phyloP scores from a whole-genome alignment of 2,797 vertebrate genomes.

The Sebastes variabilis region DNA sequence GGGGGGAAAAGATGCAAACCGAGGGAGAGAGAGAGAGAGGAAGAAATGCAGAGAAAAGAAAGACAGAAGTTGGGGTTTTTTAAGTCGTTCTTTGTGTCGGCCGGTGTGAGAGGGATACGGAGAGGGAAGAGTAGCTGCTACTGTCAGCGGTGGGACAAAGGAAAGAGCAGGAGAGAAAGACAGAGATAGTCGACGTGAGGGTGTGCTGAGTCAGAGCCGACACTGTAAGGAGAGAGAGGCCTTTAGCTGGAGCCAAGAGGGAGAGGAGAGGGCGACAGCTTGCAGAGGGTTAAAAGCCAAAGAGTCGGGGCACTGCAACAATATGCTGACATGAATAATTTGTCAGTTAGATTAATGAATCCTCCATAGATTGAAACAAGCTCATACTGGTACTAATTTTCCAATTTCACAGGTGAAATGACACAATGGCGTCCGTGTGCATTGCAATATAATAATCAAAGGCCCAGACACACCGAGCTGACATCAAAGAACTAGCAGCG shows the following conservation, averaged over 20 bases:
- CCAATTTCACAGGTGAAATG: neutral
- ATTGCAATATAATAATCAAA: neutral
- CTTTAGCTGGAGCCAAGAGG: neutral
- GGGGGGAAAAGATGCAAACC: slow-evolving; percentile 49
- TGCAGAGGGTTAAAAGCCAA: slow-evolving; percentile 35
- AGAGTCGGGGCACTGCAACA: slow-evolving; percentile 25
- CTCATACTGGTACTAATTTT: neutral
- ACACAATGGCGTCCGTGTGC: neutral
- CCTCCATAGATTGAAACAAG: neutral
- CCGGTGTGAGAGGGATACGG: neutral
- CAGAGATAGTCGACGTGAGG: slow-evolving; percentile 18
- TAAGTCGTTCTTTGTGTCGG: slow-evolving; percentile 43
- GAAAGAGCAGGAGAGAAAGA: slow-evolving; percentile 6
- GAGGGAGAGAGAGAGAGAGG: neutral
- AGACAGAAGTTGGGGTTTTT: slow-evolving; percentile 55
- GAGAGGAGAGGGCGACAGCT: neutral
- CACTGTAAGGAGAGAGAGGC: slow-evolving; percentile 10
- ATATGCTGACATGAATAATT: slow-evolving; percentile 37
- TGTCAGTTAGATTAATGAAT: neutral
- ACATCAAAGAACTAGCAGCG: too few relatives aligned
- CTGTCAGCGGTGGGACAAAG: slow-evolving; percentile 48
- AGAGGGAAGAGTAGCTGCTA: neutral
- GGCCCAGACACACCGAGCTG: too few relatives aligned
- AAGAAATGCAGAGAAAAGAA: slow-evolving; percentile 22
- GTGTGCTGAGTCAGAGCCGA: slow-evolving; percentile 66